Evolutionary conservation across 2,797 vertebrate species (phyloP).

Genomic region (Lycodopsis pacificus): DNA sequence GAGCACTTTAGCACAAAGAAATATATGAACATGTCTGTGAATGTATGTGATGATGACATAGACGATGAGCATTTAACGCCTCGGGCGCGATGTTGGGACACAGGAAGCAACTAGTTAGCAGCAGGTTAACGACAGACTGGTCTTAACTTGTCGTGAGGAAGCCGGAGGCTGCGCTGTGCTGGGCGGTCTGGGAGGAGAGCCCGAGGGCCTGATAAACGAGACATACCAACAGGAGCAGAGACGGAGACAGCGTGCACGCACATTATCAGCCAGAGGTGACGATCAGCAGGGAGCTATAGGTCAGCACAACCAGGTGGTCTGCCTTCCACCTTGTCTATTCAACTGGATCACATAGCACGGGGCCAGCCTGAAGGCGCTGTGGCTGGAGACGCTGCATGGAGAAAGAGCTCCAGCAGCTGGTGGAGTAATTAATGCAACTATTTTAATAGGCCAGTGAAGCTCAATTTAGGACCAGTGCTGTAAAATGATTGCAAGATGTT

Average conservation of each 20-base stretch:
- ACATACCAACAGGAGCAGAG: slow-evolving; percentile 60
- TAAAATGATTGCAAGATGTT: slow-evolving; percentile 46
- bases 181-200: slow-evolving; percentile 72
- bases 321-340: slow-evolving; percentile 63
- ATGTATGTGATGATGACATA: neutral
- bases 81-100: slow-evolving; percentile 14
- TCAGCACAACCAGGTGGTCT: slow-evolving; percentile 76
- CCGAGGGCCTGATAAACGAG: slow-evolving; percentile 62
- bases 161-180: slow-evolving; percentile 54
- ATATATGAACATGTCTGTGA: neutral
- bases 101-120: slow-evolving; percentile 59
- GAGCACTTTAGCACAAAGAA: neutral
- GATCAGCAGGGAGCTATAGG: slow-evolving; percentile 65
- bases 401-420: slow-evolving; percentile 54
- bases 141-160: slow-evolving; percentile 63
- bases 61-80: slow-evolving; percentile 1
- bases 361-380: slow-evolving; percentile 34
- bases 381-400: slow-evolving; percentile 48
- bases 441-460: slow-evolving; percentile 57
- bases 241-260: slow-evolving; percentile 39
- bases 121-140: slow-evolving; percentile 64
- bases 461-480: slow-evolving; percentile 43
- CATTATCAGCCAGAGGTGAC: slow-evolving; percentile 75
- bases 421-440: slow-evolving; percentile 51
- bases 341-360: slow-evolving; percentile 22